Base-by-base conservation (phyloP, 2,888 invertebrate genomes). In the Ochropacha duplaris region DNA sequence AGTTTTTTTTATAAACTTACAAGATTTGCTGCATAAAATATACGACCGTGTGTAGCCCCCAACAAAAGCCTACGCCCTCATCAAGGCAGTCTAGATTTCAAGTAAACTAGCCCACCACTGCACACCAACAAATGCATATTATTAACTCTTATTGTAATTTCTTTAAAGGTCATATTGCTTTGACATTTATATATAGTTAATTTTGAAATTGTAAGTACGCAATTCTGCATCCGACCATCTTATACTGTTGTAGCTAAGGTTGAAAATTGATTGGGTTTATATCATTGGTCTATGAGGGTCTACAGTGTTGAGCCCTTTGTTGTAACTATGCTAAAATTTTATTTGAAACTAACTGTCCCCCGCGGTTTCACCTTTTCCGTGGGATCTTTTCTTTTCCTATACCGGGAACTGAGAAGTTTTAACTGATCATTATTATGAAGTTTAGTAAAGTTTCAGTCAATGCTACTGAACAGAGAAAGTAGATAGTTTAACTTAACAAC, bases 11-110 rank as follows among this genome's bases (percentile, higher is more conserved):
- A n/a, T n/a, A n/a, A n/a, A n/a, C n/a, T 12, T 28, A 22, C 49
- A 54, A 49, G 64, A 61, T 61, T 56, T 58, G 69, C 28, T 62
- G 28, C 39, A 49, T 39, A 22, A 12, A 36, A 49, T 68, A 12
- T 9, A 3, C 4, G 0, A 0, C 69, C 58, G 71, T 81, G 57
- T 76, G 59, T 69, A 61, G 22, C 54, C 57, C 69, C 49, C 55
- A 28, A 54, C 54, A 64, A 80, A 75, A 85, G 86, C 86, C 85
- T 86, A 90, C 90, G 90, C 90, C 88, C 90, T 89, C 77, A 57
- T 66, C 90, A 90, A 90, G 90, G 90, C 64, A 82, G 83, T 78
- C 90, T 65, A 79, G 88, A 75, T 82, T 64, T 69, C 64, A 62
- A 68, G 67, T 62, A 57, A 65, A 59, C 58, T 55, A 68, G 56